Evolutionary conservation across 2,797 vertebrate genomes (phyloP).

Genomic region (Amblyraja radiata): DNA sequence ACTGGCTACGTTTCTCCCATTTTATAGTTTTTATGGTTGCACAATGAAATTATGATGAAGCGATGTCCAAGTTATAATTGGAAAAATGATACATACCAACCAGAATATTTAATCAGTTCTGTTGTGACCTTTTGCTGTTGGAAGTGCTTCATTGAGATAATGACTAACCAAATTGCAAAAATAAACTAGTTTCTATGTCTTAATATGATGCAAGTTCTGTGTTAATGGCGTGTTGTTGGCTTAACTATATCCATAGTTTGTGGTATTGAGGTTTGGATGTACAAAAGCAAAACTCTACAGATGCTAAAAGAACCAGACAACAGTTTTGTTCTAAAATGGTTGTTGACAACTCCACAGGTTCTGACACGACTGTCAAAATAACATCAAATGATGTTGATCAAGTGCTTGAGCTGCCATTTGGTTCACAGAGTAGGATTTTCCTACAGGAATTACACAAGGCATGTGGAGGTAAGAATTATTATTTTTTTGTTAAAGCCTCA

Average conservation of each 20-base stretch:
- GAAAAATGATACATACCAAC: background rate
- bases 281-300: too few species aligned
- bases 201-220: too few species aligned
- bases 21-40: background rate
- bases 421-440: conserved; percentile 77
- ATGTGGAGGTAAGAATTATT: conserved; percentile 63
- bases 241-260: background rate
- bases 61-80: too few species aligned
- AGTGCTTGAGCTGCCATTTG: conserved; percentile 74
- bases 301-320: too few species aligned
- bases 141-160: background rate
- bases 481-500: background rate
- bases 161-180: background rate
- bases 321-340: background rate
- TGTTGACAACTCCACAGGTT: conserved; percentile 55
- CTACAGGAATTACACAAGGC: conserved; percentile 68
- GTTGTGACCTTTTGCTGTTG: background rate
- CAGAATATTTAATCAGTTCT: background rate
- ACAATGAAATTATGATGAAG: too few species aligned
- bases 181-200: background rate
- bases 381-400: conserved; percentile 57
- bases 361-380: conserved; percentile 74
- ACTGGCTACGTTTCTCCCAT: background rate
- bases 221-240: background rate
- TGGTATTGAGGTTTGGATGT: background rate